Base-by-base conservation (phyloP, 2,113 vertebrate genomes). In the Indri indri region DNA sequence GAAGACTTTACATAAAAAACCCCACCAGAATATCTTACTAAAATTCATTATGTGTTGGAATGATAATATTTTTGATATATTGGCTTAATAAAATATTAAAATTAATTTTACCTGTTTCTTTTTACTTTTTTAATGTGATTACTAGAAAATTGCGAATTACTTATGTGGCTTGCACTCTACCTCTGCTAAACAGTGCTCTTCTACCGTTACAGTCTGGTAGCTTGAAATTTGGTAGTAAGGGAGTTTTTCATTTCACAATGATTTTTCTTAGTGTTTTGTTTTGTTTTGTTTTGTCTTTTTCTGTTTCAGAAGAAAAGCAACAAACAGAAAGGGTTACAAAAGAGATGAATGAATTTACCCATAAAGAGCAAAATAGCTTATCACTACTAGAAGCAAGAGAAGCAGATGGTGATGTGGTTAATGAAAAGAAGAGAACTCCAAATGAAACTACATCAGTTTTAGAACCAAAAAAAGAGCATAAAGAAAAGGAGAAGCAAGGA, bases 391-490 rank as follows among this genome's bases (percentile, higher is more conserved):
- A 99, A 98, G 98, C 98, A 91, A 99, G 99, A 98, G 99, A 99
- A 98, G 99, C 98, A 83, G 99, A 99, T 94, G 98, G 98, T 93
- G 99, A 99, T 98, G 91, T 98, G 97, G 97, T 98, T 97, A 98
- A 98, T 98, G 99, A 99, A 97, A 99, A 99, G 98, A 99, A 99
- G 98, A 99, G 99, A 98, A 99, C 99, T 96, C 98, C 99, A 96
- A 99, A 99, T 97, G 99, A 99, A 98, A 98, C 98, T 0, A 97
- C 99, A 16, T 98, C 98, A 90, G 96, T 97, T 76, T 96, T 94
- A 98, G 99, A 99, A 98, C 98, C 98, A 66, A 99, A 99, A 98
- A 99, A 99, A 95, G 98, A 99, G 37, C 98, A 98, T 94, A 99
- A 99, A 98, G 99, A 98, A 88, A 99, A 99, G 98, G 99, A 99